Evolutionary conservation across 2,797 vertebrate species (phyloP).

Genomic region (Schizothorax lantsangensis): DNA sequence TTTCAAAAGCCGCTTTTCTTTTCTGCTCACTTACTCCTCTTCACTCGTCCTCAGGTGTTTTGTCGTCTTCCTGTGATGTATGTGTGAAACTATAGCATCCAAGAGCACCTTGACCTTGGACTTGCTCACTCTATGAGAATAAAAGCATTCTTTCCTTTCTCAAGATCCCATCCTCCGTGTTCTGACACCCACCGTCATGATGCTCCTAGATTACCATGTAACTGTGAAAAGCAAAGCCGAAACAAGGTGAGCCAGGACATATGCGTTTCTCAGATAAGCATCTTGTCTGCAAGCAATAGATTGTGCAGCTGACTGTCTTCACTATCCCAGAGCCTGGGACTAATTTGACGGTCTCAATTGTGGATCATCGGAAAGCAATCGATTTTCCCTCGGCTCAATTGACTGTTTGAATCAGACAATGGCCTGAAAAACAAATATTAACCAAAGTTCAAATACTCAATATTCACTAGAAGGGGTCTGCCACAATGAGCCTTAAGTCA

Average conservation of each 20-base stretch:
- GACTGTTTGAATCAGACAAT: constrained; percentile 60
- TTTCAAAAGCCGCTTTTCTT: background rate
- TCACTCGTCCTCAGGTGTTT: constrained; percentile 41
- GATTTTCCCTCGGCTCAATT: constrained; percentile 65
- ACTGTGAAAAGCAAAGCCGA: background rate
- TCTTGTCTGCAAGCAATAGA: constrained; percentile 25
- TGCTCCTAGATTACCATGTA: constrained; percentile 39
- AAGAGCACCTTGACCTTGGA: constrained; percentile 40
- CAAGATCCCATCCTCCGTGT: constrained; percentile 33
- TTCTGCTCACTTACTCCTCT: constrained; percentile 28
- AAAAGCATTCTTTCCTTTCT: constrained; percentile 39
- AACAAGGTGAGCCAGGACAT: constrained; percentile 49
- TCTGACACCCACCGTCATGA: constrained; percentile 48
- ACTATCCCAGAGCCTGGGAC: constrained; percentile 56
- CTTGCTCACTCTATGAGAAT: constrained; percentile 32
- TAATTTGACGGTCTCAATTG: constrained; percentile 69
- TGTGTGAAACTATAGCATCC: constrained; percentile 15
- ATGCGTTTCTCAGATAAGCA: constrained; percentile 42
- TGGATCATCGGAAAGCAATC: constrained; percentile 67
- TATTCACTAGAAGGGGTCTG: background rate
- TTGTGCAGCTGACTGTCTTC: constrained; percentile 27
- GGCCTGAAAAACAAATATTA: constrained; percentile 46
- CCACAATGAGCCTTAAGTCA: background rate
- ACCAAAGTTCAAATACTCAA: constrained; percentile 31
- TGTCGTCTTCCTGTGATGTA: constrained; percentile 9